A percentile compares a stretch with the other conserved stretches of the same genome.
phyloP scores from a whole-genome alignment of 2,888 invertebrate genomes.

The Phorcus lineatus region DNA sequence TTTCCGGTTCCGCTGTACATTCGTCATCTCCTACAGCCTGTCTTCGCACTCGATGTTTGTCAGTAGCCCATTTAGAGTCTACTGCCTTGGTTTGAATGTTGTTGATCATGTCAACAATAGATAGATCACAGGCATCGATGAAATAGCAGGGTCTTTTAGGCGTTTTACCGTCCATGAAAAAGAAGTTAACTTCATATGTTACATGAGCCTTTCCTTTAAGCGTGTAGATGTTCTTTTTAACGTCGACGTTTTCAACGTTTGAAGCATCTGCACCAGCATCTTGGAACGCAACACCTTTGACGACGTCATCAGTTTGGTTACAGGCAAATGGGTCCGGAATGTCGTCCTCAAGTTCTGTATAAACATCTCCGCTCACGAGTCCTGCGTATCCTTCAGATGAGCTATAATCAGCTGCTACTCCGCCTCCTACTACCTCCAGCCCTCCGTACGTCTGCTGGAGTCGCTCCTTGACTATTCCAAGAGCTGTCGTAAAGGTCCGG shows the following conservation, averaged over 20 bases:
- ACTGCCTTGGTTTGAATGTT: slow-evolving; percentile 10
- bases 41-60: neutral
- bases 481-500: slow-evolving; percentile 22
- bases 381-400: neutral
- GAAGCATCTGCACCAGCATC: neutral
- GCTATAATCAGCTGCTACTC: slow-evolving; percentile 23
- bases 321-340: neutral
- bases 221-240: neutral
- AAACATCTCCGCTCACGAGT: neutral
- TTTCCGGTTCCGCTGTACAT: neutral
- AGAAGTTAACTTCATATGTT: slow-evolving; percentile 27
- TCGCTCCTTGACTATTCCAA: slow-evolving; percentile 21
- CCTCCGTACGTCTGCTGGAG: slow-evolving; percentile 30
- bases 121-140: slow-evolving; percentile 44
- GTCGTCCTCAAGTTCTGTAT: neutral
- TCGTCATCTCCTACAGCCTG: slow-evolving; percentile 4
- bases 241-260: neutral
- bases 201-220: neutral
- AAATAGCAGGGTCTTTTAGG: slow-evolving; percentile 45
- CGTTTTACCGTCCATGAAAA: neutral
- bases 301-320: neutral
- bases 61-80: too few species aligned
- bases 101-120: neutral
- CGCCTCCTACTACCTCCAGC: slow-evolving; percentile 32
- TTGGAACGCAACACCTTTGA: neutral